Percentiles rank a stretch among this genome's conserved stretches.
Evolutionary conservation across 2,888 invertebrate species (phyloP).

Genomic region (Caenorhabditis sp.): DNA sequence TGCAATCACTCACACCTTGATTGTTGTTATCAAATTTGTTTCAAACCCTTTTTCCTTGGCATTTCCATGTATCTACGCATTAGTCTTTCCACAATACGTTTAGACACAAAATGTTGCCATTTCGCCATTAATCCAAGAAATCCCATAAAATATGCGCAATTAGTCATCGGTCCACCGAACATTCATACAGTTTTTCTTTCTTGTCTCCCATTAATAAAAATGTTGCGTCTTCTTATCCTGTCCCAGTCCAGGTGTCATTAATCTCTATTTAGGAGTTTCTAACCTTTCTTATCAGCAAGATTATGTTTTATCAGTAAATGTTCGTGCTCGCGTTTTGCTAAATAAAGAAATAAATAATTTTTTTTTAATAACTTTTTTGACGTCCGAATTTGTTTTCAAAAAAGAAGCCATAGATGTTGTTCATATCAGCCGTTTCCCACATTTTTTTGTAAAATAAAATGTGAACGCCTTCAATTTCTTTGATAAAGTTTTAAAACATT

Average conservation of each 20-base stretch:
- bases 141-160: slow-evolving; percentile 4
- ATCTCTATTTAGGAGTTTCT: background rate
- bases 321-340: too few relatives aligned
- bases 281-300: too few relatives aligned
- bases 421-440: background rate
- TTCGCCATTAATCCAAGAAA: background rate
- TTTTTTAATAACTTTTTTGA: too few relatives aligned
- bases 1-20: background rate
- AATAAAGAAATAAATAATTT: too few relatives aligned
- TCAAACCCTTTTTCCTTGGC: background rate
- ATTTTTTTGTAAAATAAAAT: background rate
- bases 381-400: too few relatives aligned
- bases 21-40: background rate
- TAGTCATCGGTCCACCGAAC: slow-evolving; percentile 32
- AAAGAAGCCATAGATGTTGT: background rate
- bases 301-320: too few relatives aligned
- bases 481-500: background rate
- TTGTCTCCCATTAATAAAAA: background rate
- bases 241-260: background rate
- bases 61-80: too few relatives aligned
- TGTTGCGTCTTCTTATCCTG: background rate
- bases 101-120: background rate
- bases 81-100: too few relatives aligned
- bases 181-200: slow-evolving; percentile 23
- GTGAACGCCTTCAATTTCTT: background rate